Base-by-base conservation (phyloP, 2,888 invertebrate genomes). In the Apodemia mormo region DNA sequence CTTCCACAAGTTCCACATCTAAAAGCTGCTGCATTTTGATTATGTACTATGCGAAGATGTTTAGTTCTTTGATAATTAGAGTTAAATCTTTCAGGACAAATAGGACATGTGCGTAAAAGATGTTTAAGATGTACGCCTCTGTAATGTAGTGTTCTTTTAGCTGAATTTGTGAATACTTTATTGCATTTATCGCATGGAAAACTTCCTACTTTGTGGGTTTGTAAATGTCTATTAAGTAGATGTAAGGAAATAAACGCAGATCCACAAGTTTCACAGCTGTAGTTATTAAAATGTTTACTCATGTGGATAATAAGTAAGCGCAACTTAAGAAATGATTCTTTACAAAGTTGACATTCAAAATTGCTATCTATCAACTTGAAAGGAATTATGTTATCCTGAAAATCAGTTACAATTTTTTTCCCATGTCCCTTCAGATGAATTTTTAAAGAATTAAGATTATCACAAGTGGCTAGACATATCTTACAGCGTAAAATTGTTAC, bases 231-330 rank as follows among this genome's bases (percentile, higher is more conserved):
- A 70, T 82, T 85, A 0, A 91, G 73, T 6, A 87, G 74, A 73
- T 77, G 78, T 2, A 84, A 70, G 0, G 90, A 85, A 40, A 88
- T 81, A 65, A 89, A 92, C 0, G 81, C 85, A 0, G 86, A 76
- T 0, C 92, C 92, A 52, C 92, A 92, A 5, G 84, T 77, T 76
- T 92, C 92, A 40, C 92, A 92, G 72, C 84, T 89, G 68, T 79
- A 92, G 68, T 91, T 91, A 40, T 86, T 89, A 30, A 84, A 92
- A 76, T 92, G 91, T 71, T 82, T 85, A 54, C 82, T 91, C 91
- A 92, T 92, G 58, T 92, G 92, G 6, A 88, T 88, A 1, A 88
- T 82, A 0, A 92, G 76, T 0, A 86, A 74, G 71, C 88, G 79
- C 0, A 91, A 72, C 74, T 88, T 90, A 0, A 81, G 71, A 71